Evolutionary conservation across 2,888 invertebrate genomes (phyloP).

Genomic region (Patella pellucida): DNA sequence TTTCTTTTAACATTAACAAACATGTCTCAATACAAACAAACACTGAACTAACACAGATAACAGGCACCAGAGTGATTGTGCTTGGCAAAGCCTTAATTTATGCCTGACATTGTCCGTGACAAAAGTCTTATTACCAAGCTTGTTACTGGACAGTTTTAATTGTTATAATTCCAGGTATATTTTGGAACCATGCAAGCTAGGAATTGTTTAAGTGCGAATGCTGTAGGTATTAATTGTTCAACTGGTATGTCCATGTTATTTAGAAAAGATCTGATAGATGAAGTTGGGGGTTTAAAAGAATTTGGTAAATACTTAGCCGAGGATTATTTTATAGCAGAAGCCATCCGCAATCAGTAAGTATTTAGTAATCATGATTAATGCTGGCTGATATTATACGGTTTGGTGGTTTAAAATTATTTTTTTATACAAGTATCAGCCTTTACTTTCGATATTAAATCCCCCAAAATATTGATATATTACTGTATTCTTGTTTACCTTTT

Average conservation of each 20-base stretch:
- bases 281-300: slow-evolving; percentile 87
- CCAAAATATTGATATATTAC: too few species aligned
- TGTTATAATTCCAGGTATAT: slow-evolving; percentile 77
- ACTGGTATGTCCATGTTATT: slow-evolving; percentile 98
- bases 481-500: too few species aligned
- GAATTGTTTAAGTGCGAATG: slow-evolving; percentile 92
- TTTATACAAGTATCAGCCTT: background rate
- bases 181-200: slow-evolving; percentile 98
- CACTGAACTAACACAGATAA: too few species aligned
- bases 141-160: too few species aligned
- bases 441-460: background rate
- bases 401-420: background rate
- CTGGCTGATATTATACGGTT: background rate
- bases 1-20: too few species aligned
- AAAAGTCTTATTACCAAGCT: too few species aligned
- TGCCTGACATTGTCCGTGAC: too few species aligned
- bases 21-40: too few species aligned
- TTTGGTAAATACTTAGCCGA: slow-evolving; percentile 97
- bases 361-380: background rate
- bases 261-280: slow-evolving; percentile 89
- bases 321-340: slow-evolving; percentile 97
- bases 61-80: too few species aligned
- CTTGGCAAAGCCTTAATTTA: too few species aligned
- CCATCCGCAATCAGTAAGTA: slow-evolving; percentile 78
- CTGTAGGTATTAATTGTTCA: slow-evolving; percentile 93